Conservation (phyloP, 2,888 invertebrate genomes). For the Aradus depressus region DNA sequence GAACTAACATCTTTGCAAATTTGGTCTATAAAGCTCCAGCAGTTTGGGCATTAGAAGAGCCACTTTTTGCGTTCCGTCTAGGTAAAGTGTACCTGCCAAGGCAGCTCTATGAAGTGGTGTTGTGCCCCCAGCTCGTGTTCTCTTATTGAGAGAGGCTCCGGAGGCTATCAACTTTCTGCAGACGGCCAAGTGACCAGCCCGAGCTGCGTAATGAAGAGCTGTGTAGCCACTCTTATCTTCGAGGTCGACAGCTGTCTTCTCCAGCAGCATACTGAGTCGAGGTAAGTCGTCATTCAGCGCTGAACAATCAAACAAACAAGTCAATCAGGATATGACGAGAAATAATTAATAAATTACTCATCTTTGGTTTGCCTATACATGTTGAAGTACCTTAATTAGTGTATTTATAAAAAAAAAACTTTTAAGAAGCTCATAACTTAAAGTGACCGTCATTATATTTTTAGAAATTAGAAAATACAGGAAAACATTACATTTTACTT, state of each 20-base stretch:
- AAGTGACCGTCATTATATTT: too few species aligned
- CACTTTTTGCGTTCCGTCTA: too few species aligned
- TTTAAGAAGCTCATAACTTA: too few species aligned
- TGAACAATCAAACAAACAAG: constrained; percentile 33
- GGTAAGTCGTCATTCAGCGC: constrained; percentile 65
- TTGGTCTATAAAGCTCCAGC: too few species aligned
- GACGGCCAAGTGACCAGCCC: constrained; percentile 60
- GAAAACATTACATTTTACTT: too few species aligned
- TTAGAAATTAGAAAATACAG: too few species aligned
- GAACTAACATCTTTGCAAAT: too few species aligned
- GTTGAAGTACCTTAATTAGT: too few species aligned
- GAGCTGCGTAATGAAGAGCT: constrained; percentile 79
- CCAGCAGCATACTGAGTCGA: constrained; percentile 49
- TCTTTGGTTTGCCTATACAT: too few species aligned
- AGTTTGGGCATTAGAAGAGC: too few species aligned
- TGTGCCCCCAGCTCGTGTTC: constrained; percentile 61
- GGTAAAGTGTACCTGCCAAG: constrained; percentile 32
- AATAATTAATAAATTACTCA: too few species aligned
- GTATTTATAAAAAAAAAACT: too few species aligned
- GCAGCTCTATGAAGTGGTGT: constrained; percentile 57
- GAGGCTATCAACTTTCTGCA: constrained; percentile 56
- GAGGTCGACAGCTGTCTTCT: constrained; percentile 45
- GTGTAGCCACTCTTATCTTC: constrained; percentile 71
- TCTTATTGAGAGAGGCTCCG: constrained; percentile 61
- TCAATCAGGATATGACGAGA: not conserved